These are phyloP conservation scores for Apomyelois bistriatella DNA, from an alignment of 2,888 invertebrate species.

Conservation along the genomic window DNA sequence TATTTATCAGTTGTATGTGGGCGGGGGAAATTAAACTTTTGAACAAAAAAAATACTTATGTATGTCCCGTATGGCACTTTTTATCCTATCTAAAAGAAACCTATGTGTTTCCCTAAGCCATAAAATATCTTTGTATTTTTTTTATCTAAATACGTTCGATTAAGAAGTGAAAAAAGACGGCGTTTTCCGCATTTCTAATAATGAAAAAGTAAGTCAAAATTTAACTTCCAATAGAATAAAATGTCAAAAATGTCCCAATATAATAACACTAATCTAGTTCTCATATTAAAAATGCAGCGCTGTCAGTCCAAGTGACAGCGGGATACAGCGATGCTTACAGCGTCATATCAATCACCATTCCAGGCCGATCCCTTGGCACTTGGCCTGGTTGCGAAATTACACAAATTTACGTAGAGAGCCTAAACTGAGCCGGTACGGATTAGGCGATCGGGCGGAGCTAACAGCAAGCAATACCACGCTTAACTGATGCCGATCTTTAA, in stretches of 20 bases:
- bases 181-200: no score
- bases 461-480: slow-evolving; percentile 66
- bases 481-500: slow-evolving; percentile 54
- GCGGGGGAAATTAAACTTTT: no score
- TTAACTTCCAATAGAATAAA: neutral
- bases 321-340: slow-evolving; percentile 43
- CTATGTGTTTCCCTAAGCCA: no score
- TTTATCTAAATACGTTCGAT: no score
- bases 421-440: slow-evolving; percentile 65
- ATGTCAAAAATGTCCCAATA: neutral
- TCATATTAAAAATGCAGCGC: slow-evolving; percentile 23
- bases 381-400: slow-evolving; percentile 78
- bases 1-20: no score
- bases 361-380: slow-evolving; percentile 76
- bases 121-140: no score
- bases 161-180: no score
- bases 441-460: slow-evolving; percentile 65
- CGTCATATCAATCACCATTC: slow-evolving; percentile 78
- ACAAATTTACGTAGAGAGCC: slow-evolving; percentile 76
- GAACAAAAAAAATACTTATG: no score
- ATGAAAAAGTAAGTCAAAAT: no score
- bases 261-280: neutral
- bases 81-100: no score
- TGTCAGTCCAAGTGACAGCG: slow-evolving; percentile 22
- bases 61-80: no score